Base-by-base conservation (phyloP, 2,797 vertebrate genomes). In the Channallabes apus region DNA sequence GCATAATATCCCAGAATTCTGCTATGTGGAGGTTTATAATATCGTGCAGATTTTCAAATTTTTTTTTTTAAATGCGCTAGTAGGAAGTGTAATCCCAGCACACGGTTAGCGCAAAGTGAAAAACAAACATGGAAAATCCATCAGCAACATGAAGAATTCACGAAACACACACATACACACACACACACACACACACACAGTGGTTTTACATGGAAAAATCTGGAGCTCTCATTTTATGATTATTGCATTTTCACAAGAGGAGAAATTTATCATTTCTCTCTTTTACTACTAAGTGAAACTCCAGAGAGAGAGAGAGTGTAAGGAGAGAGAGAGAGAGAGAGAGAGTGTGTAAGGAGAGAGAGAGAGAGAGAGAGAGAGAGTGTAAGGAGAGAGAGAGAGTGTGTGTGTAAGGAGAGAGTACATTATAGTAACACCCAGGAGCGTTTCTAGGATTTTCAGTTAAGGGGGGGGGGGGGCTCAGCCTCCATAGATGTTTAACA, bases 131-230 rank as follows among this genome's bases (percentile, higher is more conserved):
- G 32, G 59, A 80, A 64, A 80, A 65, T 27, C 38, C 59, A 80
- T 65, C 24, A 65, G 32, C 38, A 65, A 27, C 24, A 27, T 65
- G 61, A 75, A 35, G 35, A 80, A 22, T 59, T 58, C 22, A 41
- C 35, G 67, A 56, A 84, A 77, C 32, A 4, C 29, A 32, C 22
- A 18, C 51, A 24, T 68, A 27, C 69, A 20, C 59, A 76, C 64
- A 78, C 24, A 82, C 77, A 82, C 72, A 75, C 80, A 56, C 51
- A 20, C 58, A 67, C 61, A 79, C 65, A 22, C 24, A 32, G 27
- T 32, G 58, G 58, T 62, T 62, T 64, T 27, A 64, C 14, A 64
- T 2, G 24, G 77, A 80, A 64, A 65, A 51, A 51, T 80, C 78
- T 80, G 61, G 7, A 64, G 61, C 35, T 46, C 61, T 65, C 59